Evolutionary conservation across 2,888 invertebrate genomes (phyloP).

Genomic region (Acanthosepion pharaonis): DNA sequence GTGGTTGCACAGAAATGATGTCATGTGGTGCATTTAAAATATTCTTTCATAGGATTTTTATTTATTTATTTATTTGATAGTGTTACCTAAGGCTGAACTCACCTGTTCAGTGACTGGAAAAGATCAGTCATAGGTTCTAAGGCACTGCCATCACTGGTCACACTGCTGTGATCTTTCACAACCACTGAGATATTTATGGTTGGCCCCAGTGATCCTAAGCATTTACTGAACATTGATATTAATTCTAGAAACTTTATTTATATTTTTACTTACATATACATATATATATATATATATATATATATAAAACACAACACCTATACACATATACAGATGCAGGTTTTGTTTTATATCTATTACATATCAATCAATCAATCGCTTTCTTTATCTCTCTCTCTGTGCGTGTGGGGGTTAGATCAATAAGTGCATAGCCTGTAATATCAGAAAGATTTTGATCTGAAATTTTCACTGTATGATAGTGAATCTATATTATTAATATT

Average conservation of each 20-base stretch:
- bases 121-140: background rate
- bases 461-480: no score
- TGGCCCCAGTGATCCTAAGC: background rate
- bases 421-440: no score
- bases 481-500: no score
- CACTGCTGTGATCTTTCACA: background rate
- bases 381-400: background rate
- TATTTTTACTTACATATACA: background rate
- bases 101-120: background rate
- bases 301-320: background rate
- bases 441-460: no score
- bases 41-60: background rate
- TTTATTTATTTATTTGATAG: background rate
- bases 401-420: no score
- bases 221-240: background rate
- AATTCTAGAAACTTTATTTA: background rate
- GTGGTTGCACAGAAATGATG: no score
- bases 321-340: background rate
- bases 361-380: background rate
- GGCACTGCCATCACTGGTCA: background rate
- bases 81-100: background rate
- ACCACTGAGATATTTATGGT: background rate
- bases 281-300: background rate
- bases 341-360: background rate
- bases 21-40: background rate